A percentile compares a stretch with the other conserved stretches of the same genome.
These are phyloP conservation scores for Arctopsyche grandis DNA, from an alignment of 1,140 invertebrate species.

Conservation along the genomic window DNA sequence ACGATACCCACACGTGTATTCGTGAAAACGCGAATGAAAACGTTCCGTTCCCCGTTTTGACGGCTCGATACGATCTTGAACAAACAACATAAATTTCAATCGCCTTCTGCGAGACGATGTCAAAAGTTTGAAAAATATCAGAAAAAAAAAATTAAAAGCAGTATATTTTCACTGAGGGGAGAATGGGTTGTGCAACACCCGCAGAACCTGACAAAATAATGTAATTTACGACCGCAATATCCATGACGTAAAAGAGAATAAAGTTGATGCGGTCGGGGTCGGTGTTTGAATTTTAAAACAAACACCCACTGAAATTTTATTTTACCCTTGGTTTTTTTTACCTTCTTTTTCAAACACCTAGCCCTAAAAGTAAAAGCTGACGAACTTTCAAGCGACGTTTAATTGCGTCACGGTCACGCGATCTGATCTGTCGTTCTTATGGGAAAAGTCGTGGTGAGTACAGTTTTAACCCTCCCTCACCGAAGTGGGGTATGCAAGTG, in stretches of 20 bases:
- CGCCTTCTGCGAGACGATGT: conserved; percentile 33
- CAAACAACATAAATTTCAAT: conserved; percentile 41
- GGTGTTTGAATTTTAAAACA: conserved; percentile 14
- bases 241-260: conserved; percentile 21
- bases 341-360: no score
- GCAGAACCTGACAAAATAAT: conserved; percentile 32
- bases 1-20: no score
- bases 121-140: conserved; percentile 28
- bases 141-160: conserved; percentile 29
- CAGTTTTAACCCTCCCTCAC: no score
- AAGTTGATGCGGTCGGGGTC: neutral
- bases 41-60: conserved; percentile 1
- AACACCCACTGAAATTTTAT: neutral
- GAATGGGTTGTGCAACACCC: neutral
- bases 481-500: no score
- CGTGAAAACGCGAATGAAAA: conserved; percentile 15
- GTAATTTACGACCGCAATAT: conserved; percentile 39
- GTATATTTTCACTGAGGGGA: conserved; percentile 25
- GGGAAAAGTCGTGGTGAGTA: no score
- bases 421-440: no score
- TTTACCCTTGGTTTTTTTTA: no score
- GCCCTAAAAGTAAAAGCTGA: no score
- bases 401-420: no score
- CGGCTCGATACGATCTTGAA: conserved; percentile 27
- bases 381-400: no score